Conservation (phyloP, 2,797 vertebrate genomes). For the Lepus townsendii region DNA sequence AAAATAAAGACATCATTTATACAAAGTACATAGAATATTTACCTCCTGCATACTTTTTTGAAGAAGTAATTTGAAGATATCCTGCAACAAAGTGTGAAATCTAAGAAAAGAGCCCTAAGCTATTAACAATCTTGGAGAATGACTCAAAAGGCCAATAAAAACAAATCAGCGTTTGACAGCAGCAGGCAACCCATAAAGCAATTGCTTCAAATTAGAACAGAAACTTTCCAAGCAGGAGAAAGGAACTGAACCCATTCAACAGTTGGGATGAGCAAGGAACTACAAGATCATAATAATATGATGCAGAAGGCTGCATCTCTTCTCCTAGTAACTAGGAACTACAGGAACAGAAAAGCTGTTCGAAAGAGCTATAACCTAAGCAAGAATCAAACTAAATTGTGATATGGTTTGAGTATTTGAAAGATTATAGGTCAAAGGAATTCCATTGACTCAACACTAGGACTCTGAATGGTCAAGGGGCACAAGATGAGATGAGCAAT, state of each 20-base stretch:
- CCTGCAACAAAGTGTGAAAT: conserved; percentile 72
- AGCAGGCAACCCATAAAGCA: conserved; percentile 58
- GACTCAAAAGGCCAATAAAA: conserved; percentile 72
- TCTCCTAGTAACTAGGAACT: conserved; percentile 10
- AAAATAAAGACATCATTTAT: conserved; percentile 66
- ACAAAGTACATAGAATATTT: conserved; percentile 52
- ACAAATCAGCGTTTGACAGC: conserved; percentile 71
- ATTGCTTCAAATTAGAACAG: conserved; percentile 60
- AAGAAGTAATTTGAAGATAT: conserved; percentile 72
- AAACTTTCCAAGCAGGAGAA: conserved; percentile 56
- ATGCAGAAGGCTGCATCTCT: background rate
- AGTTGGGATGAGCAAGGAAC: background rate
- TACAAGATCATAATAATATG: background rate
- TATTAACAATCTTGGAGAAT: conserved; percentile 68
- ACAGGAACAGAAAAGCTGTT: background rate
- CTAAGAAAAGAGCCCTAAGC: conserved; percentile 64
- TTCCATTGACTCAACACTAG: background rate
- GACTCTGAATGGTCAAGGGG: background rate
- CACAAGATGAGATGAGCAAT: background rate
- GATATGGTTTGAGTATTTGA: background rate
- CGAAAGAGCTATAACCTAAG: background rate
- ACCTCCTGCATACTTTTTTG: conserved; percentile 55
- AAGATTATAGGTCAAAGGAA: background rate
- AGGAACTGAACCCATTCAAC: conserved; percentile 6
- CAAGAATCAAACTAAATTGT: background rate